Conservation (phyloP, 2,888 invertebrate genomes). For the Pollenia griseotomentosa region DNA sequence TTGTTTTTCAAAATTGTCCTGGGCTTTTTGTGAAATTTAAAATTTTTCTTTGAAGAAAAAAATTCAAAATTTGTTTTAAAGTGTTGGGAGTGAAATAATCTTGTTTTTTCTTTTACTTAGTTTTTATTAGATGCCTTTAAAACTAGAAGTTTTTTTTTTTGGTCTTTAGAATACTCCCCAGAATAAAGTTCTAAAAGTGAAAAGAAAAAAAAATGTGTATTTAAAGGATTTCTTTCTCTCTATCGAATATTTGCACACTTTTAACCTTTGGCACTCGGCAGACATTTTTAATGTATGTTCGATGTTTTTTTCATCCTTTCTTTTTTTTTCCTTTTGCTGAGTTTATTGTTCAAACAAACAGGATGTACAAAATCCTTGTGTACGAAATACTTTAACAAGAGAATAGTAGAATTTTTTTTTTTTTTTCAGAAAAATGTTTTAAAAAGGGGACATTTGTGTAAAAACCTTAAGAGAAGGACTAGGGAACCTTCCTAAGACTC, state of each 20-base stretch:
- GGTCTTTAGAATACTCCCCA: conserved; percentile 20
- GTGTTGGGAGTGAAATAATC: conserved; percentile 40
- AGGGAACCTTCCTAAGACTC: neutral
- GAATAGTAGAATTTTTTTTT: neutral
- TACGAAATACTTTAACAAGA: conserved; percentile 22
- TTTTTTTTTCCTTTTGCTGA: neutral
- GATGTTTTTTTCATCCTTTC: conserved; percentile 8
- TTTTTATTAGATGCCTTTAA: conserved; percentile 1
- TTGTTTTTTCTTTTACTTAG: conserved; percentile 14
- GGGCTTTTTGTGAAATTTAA: conserved; percentile 23
- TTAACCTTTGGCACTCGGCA: conserved; percentile 69
- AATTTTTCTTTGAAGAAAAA: neutral
- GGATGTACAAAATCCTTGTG: conserved; percentile 49
- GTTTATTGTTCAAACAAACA: conserved; percentile 63
- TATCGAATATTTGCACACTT: conserved; percentile 71
- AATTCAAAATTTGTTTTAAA: conserved; percentile 29
- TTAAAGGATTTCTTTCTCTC: conserved; percentile 53
- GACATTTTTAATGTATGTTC: conserved; percentile 51
- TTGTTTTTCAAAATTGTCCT: conserved; percentile 14
- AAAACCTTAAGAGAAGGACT: neutral
- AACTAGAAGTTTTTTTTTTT: neutral
- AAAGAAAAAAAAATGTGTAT: conserved; percentile 22
- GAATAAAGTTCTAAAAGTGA: conserved; percentile 11
- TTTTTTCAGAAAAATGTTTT: neutral
- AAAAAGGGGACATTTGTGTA: neutral